Evolutionary conservation across 1,140 invertebrate species (phyloP), one percentile per base, ranked within the genome.

Genomic region (Ganaspis sp.): DNA sequence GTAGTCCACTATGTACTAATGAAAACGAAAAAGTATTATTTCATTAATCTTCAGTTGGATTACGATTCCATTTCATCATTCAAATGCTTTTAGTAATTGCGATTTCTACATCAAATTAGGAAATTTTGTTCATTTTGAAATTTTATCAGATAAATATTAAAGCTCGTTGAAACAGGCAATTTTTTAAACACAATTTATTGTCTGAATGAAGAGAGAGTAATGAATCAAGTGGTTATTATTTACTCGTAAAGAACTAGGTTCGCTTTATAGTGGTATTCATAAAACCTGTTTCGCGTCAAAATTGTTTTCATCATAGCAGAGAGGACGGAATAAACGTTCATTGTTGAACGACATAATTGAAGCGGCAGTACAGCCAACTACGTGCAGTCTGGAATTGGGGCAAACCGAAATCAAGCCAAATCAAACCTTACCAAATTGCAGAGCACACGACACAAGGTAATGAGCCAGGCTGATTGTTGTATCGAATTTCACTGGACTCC

Each of bases 321-420:
- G 58, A 26, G 58, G 29, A n/a, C 15, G n/a, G 49, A 58, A 45
- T 19, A 38, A 75, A 73, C 38, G 26, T 5, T 26, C 58, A 64
- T 64, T 40, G 69, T 6, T 42, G 49, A 49, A 45, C 42, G 73
- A 70, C 64, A 76, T 79, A 79, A 79, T 79, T 79, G 75, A 76
- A 73, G 74, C 73, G 58, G 64, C 23, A 72, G 71, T 73, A 70
- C 73, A 69, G 70, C 75, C 64, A 75, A 70, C 77, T 85, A 79
- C 78, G 75, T 79, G 73, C 80, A 75, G 79, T 80, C 76, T 76
- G 76, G 80, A 85, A 88, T 87, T 85, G 85, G 82, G 80, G 81
- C 78, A 76, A 85, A 86, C 84, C 83, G 53, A 84, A 88, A 86
- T 86, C 81, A 85, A 87, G 77, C 81, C 74, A 79, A 83, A 81